Percentiles rank a stretch among this genome's conserved stretches.
phyloP scores from a whole-genome alignment of 2,888 invertebrate genomes.

The Monochamus alternatus region DNA sequence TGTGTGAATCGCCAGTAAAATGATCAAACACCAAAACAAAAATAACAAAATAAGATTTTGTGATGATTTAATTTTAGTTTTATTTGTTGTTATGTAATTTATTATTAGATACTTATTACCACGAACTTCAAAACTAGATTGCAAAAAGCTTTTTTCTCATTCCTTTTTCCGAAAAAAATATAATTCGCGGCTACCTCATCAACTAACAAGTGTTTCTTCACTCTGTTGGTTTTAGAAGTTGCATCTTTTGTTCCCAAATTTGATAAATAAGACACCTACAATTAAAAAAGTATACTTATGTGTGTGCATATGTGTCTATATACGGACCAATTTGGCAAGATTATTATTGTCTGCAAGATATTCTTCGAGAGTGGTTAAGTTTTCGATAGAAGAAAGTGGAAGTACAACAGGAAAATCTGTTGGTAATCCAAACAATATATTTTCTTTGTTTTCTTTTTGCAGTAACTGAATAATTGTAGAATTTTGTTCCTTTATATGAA shows the following conservation, averaged over 20 bases:
- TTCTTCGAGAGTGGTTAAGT: slow-evolving; percentile 6
- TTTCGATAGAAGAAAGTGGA: not conserved
- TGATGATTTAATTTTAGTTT: too few relatives aligned
- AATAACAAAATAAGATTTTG: too few relatives aligned
- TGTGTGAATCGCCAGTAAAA: too few relatives aligned
- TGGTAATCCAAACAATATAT: slow-evolving; percentile 8
- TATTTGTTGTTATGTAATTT: too few relatives aligned
- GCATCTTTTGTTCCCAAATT: not conserved
- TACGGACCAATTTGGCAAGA: slow-evolving; percentile 1
- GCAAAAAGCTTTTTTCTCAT: slow-evolving; percentile 3
- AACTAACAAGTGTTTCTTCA: slow-evolving; percentile 6
- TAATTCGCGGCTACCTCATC: slow-evolving; percentile 19
- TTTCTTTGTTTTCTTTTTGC: slow-evolving; percentile 5
- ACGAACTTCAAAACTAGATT: not conserved
- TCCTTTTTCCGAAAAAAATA: slow-evolving; percentile 21
- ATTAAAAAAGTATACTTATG: not conserved
- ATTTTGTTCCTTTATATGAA: slow-evolving; percentile 9
- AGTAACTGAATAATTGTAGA: slow-evolving; percentile 10
- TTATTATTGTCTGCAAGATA: slow-evolving; percentile 6
- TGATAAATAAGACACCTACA: slow-evolving; percentile 1
- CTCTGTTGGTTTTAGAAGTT: slow-evolving; percentile 21
- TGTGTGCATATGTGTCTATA: not conserved
- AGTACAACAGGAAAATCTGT: slow-evolving; percentile 10
- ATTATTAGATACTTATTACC: slow-evolving; percentile 4
- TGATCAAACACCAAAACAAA: too few relatives aligned